Evolutionary conservation across 2,888 invertebrate species (phyloP).

Genomic region (Melanotus villosus): DNA sequence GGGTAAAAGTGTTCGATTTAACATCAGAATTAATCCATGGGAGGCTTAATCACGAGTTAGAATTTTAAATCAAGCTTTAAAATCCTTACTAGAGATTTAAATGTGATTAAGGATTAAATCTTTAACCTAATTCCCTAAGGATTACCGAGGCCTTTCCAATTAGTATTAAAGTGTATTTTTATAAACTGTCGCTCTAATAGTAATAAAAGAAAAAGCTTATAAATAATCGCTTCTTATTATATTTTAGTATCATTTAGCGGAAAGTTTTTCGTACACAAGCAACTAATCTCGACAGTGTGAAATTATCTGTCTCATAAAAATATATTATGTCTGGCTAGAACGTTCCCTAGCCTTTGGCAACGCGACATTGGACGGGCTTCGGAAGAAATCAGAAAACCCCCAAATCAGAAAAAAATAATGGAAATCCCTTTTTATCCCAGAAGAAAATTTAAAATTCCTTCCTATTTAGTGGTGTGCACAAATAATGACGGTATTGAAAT

Average conservation of each 20-base stretch:
- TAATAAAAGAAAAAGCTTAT: too few species aligned
- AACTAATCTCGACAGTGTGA: neutral
- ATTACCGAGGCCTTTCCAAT: neutral
- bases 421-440: slow-evolving; percentile 18
- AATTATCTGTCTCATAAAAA: slow-evolving; percentile 8
- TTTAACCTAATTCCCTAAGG: neutral
- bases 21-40: slow-evolving; percentile 9
- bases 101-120: slow-evolving; percentile 15
- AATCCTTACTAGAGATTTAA: slow-evolving; percentile 15
- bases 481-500: slow-evolving; percentile 24
- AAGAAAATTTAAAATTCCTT: neutral
- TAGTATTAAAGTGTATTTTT: neutral
- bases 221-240: too few species aligned
- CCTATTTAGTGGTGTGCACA: slow-evolving; percentile 4
- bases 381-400: too few species aligned
- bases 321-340: slow-evolving; percentile 7
- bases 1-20: slow-evolving; percentile 22
- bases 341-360: neutral
- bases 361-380: neutral
- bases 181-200: too few species aligned
- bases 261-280: neutral
- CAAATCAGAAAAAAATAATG: neutral
- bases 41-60: slow-evolving; percentile 21
- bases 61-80: slow-evolving; percentile 34
- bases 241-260: too few species aligned